phyloP scores from a whole-genome alignment of 2,797 vertebrate genomes.

The Hypotaenidia okinawae region DNA sequence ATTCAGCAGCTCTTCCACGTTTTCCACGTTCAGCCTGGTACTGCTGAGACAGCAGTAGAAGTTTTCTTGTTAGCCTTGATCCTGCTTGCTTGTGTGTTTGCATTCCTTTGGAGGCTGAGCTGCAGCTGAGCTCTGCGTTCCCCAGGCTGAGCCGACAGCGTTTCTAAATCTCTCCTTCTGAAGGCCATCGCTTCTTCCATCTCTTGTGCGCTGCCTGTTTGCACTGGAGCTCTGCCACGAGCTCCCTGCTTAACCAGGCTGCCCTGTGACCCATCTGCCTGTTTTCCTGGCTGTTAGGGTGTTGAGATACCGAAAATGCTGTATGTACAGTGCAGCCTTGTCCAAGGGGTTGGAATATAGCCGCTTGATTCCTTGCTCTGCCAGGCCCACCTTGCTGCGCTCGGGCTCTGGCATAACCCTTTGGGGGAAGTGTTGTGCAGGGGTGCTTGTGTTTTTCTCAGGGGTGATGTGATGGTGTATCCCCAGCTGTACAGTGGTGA shows the following conservation, averaged over 20 bases:
- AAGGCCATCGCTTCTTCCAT: background rate
- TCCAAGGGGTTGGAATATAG: accelerated
- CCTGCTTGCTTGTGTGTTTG: background rate
- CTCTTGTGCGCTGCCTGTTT: background rate
- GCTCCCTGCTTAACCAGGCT: background rate
- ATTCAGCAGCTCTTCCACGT: background rate
- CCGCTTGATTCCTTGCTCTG: background rate
- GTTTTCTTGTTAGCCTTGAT: background rate
- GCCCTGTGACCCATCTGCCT: background rate
- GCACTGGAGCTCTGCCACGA: background rate
- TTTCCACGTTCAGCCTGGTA: background rate
- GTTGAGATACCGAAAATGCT: background rate
- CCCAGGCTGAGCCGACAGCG: background rate
- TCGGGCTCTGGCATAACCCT: background rate
- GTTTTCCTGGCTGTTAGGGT: background rate
- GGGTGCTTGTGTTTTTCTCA: background rate
- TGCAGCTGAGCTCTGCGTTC: background rate
- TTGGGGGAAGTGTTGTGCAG: background rate
- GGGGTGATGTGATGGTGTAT: background rate
- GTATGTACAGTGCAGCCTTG: accelerated
- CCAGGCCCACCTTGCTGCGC: background rate
- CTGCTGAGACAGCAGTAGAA: background rate
- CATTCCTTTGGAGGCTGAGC: background rate
- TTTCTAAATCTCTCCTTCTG: background rate
- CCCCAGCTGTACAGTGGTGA: background rate